Base-by-base conservation (phyloP, 2,797 vertebrate species). In the Dendrocincla fuliginosa region DNA sequence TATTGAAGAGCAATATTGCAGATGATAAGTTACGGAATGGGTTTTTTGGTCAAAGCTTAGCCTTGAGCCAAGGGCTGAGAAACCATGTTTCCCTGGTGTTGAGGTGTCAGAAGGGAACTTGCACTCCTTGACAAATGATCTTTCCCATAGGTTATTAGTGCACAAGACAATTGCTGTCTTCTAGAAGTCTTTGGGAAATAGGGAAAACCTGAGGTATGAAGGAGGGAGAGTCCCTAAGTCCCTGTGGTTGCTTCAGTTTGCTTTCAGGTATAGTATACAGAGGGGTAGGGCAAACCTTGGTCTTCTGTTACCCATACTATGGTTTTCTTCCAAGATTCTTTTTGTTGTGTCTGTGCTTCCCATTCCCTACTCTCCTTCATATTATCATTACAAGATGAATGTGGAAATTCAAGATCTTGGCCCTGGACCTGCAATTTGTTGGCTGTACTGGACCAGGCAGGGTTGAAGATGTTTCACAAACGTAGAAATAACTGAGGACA, bases 1-100 rank as follows among this genome's bases (percentile, higher is more conserved):
- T 93, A 74, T 24, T 69, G 71, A 27, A 87, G 23, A 73, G 42
- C 17, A 67, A 41, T 79, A 53, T 25, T 11, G 1, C 47, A 84
- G 59, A 19, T 0, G 0, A 88, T 82, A 41, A 77, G 47, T 70
- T 81, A 60, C 9, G 27, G 44, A 12, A 41, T 1, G 5, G 6
- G 5, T 28, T 67, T 68, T 88, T 73, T 44, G 53, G 73, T 73
- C 59, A 76, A 59, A 82, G 63, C 42, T 30, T 5, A 60, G 49
- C 37, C 64, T 53, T 56, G 57, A 52, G 61, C 65, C 35, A 18
- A 16, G 52, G 12, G 4, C 57, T 81, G 4, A 71, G 50, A 81
- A 91, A 64, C 16, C 27, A 13, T 0, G 0, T 71, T 83, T 89
- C 65, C 20, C n/a, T 49, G 28, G 15, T 49, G 39, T 30, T 63